Base-by-base conservation (phyloP, 2,113 vertebrate species). In the Glaucomys volans region DNA sequence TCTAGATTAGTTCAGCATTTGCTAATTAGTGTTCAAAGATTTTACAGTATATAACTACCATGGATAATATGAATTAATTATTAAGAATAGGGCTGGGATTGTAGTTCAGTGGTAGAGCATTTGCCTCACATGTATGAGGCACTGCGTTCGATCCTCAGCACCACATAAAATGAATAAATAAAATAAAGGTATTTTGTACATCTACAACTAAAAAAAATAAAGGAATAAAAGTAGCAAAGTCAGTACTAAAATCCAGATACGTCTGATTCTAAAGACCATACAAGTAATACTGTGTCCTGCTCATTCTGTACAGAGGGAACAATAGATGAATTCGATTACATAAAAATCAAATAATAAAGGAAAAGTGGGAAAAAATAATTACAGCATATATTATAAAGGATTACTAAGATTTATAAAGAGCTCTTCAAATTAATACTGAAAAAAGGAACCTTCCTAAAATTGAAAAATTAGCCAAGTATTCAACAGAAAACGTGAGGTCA, bases 401-500 rank as follows among this genome's bases (percentile, higher is more conserved):
- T 40, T 82, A 42, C 40, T 52, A 81, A 86, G 5, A 44, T 81
- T 40, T 77, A 17, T 26, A 87, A 54, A 72, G n/a, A 35, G 17
- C 42, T 89, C 17, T 75, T 79, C 32, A 86, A 93, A 84, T 80
- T 44, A 85, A 69, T 90, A 94, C 5, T 57, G 52, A 71, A 88
- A 86, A 17, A 11, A 32, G 13, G 4, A 59, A 71, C 22, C 28
- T 72, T 67, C 35, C 35, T 79, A 81, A 89, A 71, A 71, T 2
- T 84, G 54, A 90, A 94, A 89, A 87, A 44, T 35, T 40, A 81
- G 17, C 47, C 87, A 90, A 92, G 37, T 16, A 28, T 50, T 81
- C 42, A 87, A 95, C 1, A 67, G 71, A 32, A 40, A 44, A 66
- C 0, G 22, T 57, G 42, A 87, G 75, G 42, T 62, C 74, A 66